Evolutionary conservation across 2,797 vertebrate species (phyloP), one percentile per base, ranked within the genome.

Genomic region (Rhinichthys osculus): DNA sequence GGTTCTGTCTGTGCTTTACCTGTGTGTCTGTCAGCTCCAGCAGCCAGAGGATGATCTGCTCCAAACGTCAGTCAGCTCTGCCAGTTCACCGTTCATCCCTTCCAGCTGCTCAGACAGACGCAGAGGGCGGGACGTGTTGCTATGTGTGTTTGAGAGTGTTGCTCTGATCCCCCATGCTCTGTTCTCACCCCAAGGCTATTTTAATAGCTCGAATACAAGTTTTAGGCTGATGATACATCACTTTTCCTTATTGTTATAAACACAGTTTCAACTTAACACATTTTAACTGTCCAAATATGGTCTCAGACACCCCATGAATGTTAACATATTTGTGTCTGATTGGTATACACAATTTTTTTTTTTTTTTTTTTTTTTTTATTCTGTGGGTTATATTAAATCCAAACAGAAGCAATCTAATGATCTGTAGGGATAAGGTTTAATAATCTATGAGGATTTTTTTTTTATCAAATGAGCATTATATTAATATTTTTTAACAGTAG

Each of bases 131-230:
- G 85, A 83, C 74, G 82, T 89, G 89, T 89, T 88, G 85, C 78
- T 64, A 30, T 85, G 73, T 35, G 74, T 89, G 80, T 91, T 91
- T 91, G 8, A 72, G 85, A 11, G 85, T 89, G 69, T 85, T 90
- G 10, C 57, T 62, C 23, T 62, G 57, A n/a, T 59, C 23, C 57
- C 23, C 9, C 23, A 7, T 30, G 16, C 35, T 27, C n/a, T 27
- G 14, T 78, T 78, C 57, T 64, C 27, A 78, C 38, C 77, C 38
- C 23, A 64, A 64, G 57, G 14, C 77, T 64, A 78, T 62, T 78
- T 78, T 78, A 59, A 42, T 62, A 62, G 76, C 54, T 78, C 3
- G 0, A 62, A 62, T 27, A 59, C 2, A 59, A 3, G 35, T 27
- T 42, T 78, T 62, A 19, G 23, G 23, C 38, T 78, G 76, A 62